These are phyloP conservation scores for Aromia moschata DNA, from an alignment of 2,888 invertebrate genomes.

Conservation along the genomic window DNA sequence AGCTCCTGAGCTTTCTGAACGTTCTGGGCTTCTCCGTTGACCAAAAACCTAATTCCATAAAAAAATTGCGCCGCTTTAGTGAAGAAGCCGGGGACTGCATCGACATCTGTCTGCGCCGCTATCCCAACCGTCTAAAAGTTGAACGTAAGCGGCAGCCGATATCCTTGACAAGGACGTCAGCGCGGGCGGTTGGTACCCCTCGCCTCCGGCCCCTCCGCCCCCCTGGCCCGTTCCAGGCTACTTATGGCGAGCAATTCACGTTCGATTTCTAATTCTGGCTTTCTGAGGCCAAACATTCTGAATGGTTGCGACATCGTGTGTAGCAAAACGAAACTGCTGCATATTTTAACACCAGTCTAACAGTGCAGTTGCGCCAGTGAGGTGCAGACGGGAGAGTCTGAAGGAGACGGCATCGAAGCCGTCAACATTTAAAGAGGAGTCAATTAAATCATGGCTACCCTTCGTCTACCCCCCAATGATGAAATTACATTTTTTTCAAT, in stretches of 20 bases:
- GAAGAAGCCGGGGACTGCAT: too few relatives aligned
- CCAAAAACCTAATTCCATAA: too few relatives aligned
- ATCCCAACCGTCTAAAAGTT: constrained; percentile 3
- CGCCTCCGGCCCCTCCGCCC: constrained; percentile 27
- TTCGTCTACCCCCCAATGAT: too few relatives aligned
- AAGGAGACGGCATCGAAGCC: too few relatives aligned
- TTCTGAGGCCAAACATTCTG: constrained; percentile 45
- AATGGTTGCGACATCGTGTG: constrained; percentile 45
- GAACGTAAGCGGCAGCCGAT: constrained; percentile 48
- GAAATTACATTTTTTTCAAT: too few relatives aligned
- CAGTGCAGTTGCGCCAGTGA: constrained; percentile 7
- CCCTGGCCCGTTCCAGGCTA: constrained; percentile 41
- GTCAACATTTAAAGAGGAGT: too few relatives aligned
- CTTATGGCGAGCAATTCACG: constrained; percentile 43
- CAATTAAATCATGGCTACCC: too few relatives aligned
- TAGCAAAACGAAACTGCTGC: constrained; percentile 40
- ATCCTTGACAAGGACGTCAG: constrained; percentile 59
- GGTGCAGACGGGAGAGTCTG: not conserved
- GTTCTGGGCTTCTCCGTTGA: too few relatives aligned
- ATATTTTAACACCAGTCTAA: constrained; percentile 39
- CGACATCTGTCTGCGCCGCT: too few relatives aligned
- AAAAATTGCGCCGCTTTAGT: too few relatives aligned
- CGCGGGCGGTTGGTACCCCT: constrained; percentile 51
- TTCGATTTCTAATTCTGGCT: constrained; percentile 49
- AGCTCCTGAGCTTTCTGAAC: too few relatives aligned